Evolutionary conservation across 2,888 invertebrate genomes (phyloP).

Genomic region (Hecatera dysodea): DNA sequence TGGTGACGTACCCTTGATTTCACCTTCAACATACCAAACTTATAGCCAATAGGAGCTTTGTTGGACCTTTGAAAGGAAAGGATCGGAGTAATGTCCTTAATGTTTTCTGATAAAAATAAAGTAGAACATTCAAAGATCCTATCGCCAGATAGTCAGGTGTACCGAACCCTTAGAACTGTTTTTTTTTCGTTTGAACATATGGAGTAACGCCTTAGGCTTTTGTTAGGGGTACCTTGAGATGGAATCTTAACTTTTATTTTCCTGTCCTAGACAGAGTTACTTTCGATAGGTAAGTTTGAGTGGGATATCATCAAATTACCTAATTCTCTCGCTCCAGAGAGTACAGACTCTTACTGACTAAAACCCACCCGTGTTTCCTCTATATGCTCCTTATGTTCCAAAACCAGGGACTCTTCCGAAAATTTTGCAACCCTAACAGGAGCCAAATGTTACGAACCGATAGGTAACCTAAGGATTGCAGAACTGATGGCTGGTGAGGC

Average conservation of each 20-base stretch:
- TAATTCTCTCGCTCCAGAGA: not conserved
- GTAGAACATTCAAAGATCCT: slow-evolving; percentile 51
- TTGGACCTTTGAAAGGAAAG: slow-evolving; percentile 38
- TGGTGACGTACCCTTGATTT: not conserved
- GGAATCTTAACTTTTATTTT: not conserved
- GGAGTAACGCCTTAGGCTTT: not conserved
- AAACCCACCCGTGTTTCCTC: too few relatives aligned
- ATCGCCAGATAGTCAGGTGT: slow-evolving; percentile 43
- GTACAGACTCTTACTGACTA: too few relatives aligned
- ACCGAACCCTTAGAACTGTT: slow-evolving; percentile 18
- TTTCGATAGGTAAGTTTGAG: not conserved
- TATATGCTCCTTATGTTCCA: too few relatives aligned
- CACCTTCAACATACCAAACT: slow-evolving; percentile 26
- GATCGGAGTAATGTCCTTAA: slow-evolving; percentile 48
- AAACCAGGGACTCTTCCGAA: too few relatives aligned
- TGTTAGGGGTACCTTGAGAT: not conserved
- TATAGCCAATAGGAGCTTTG: slow-evolving; percentile 21
- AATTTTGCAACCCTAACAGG: too few relatives aligned
- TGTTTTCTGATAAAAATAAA: slow-evolving; percentile 61
- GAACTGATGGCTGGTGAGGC: not conserved
- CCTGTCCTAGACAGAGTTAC: not conserved
- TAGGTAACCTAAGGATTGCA: too few relatives aligned
- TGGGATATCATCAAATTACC: too few relatives aligned
- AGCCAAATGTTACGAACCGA: too few relatives aligned
- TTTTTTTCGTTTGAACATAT: slow-evolving; percentile 36